A percentile compares a stretch with the other conserved stretches of the same genome.
Conservation (phyloP, 1,140 invertebrate genomes). For the Solenopsis invicta region DNA sequence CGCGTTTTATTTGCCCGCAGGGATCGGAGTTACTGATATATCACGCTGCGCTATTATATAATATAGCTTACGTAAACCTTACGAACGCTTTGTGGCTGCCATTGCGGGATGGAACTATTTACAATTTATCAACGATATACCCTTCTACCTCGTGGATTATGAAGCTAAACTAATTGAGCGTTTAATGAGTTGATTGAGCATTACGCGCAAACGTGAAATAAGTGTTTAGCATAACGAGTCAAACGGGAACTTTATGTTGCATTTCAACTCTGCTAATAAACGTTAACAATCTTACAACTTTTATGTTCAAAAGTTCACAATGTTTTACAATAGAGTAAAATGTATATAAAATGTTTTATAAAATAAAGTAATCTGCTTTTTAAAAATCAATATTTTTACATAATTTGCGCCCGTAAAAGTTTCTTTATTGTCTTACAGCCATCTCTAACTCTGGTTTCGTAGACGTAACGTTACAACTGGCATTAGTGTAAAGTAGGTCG, state of each 20-base stretch:
- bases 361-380: not conserved
- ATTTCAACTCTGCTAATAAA: not conserved
- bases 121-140: conserved; percentile 26
- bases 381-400: not conserved
- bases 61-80: conserved; percentile 21
- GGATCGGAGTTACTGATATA: conserved; percentile 38
- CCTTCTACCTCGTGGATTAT: not conserved
- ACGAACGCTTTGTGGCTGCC: not conserved
- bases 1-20: conserved; percentile 31
- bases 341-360: not conserved
- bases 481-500: conserved; percentile 35
- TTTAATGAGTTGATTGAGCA: not conserved
- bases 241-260: not conserved
- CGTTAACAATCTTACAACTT: not conserved
- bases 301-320: not conserved
- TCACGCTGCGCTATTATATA: conserved; percentile 30
- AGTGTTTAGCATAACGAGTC: not conserved
- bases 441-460: conserved; percentile 10
- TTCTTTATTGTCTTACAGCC: not conserved
- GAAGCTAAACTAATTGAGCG: not conserved
- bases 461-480: conserved; percentile 28
- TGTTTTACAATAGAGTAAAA: not conserved
- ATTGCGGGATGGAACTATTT: conserved; percentile 8
- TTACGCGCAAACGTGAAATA: not conserved
- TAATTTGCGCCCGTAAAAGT: not conserved